Evolutionary conservation across 2,797 vertebrate genomes (phyloP).

Genomic region (Hirundo rustica): DNA sequence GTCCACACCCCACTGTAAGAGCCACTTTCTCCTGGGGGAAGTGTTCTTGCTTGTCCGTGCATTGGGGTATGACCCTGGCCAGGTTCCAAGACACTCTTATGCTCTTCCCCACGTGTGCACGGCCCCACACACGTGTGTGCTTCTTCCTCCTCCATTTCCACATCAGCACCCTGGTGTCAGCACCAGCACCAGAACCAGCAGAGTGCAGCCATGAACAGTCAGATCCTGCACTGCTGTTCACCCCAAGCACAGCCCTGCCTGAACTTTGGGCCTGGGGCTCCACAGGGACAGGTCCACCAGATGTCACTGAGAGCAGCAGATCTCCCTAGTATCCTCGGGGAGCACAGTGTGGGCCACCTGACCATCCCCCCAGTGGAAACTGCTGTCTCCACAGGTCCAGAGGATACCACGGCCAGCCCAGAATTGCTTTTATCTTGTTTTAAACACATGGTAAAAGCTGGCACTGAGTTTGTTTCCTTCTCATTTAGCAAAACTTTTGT

Average conservation of each 20-base stretch:
- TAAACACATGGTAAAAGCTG: not conserved
- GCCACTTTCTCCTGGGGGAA: not conserved
- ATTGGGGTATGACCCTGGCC: not conserved
- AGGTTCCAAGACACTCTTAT: not conserved
- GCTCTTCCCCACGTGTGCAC: not conserved
- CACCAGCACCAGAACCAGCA: accelerated
- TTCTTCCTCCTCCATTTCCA: not conserved
- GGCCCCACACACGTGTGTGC: not conserved
- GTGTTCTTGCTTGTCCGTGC: not conserved
- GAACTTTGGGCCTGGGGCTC: not conserved
- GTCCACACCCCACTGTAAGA: not conserved
- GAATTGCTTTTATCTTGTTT: not conserved
- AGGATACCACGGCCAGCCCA: not conserved
- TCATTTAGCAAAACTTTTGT: constrained; percentile 3
- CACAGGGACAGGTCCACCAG: not conserved
- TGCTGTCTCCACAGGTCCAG: not conserved
- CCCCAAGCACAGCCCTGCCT: not conserved
- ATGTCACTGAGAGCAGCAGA: not conserved
- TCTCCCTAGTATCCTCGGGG: accelerated
- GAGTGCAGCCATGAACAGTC: accelerated
- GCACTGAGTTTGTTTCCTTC: not conserved
- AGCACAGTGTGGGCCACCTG: accelerated
- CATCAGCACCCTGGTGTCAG: too few relatives aligned
- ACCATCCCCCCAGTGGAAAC: not conserved
- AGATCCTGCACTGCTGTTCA: not conserved